phyloP scores from a whole-genome alignment of 2,113 vertebrate species.

The Ptyas mucosa region DNA sequence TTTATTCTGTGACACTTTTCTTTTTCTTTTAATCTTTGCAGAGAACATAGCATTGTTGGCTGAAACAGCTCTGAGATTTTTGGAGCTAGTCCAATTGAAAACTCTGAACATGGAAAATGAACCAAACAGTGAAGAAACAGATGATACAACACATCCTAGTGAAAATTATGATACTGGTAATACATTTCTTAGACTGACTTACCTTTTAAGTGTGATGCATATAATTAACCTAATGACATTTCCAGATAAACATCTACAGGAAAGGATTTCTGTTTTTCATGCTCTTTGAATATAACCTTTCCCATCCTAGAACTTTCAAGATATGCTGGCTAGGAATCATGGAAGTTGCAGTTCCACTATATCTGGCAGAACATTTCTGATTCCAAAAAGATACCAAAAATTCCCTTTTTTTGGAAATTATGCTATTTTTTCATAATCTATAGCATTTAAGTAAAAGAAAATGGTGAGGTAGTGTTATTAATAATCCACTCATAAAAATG shows the following conservation, averaged over 20 bases:
- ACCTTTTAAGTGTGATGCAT: neutral
- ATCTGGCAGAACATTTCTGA: neutral
- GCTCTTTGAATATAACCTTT: neutral
- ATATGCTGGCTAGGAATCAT: neutral
- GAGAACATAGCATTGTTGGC: slow-evolving; percentile 96
- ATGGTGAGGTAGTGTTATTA: neutral
- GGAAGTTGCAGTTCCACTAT: neutral
- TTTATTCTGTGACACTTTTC: neutral
- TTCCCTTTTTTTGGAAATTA: neutral
- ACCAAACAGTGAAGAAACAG: slow-evolving; percentile 83
- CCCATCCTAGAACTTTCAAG: neutral
- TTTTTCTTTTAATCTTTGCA: slow-evolving; percentile 54
- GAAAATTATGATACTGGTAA: slow-evolving; percentile 96
- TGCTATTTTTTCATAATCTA: neutral
- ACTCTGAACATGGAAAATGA: slow-evolving; percentile 91
- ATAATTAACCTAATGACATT: neutral
- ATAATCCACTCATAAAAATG: neutral
- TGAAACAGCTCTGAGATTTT: slow-evolving; percentile 93
- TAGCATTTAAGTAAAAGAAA: neutral
- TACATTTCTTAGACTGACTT: neutral
- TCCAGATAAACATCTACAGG: neutral
- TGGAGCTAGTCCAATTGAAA: slow-evolving; percentile 95
- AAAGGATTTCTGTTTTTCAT: neutral
- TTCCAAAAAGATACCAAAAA: neutral
- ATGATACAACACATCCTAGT: slow-evolving; percentile 85